A percentile compares a stretch with the other conserved stretches of the same genome.
Conservation (phyloP, 2,797 vertebrate genomes). For the Anableps anableps region DNA sequence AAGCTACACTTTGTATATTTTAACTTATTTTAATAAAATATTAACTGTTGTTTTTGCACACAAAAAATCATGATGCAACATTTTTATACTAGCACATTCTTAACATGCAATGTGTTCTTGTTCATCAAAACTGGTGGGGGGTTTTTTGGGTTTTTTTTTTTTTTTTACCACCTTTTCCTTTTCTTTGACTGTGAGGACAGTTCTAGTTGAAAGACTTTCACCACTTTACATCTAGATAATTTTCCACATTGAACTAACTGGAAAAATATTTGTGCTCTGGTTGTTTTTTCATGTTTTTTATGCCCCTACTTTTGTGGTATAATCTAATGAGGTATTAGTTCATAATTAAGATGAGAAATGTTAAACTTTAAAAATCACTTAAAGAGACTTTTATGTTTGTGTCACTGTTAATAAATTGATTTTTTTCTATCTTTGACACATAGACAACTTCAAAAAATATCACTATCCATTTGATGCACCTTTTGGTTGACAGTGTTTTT, state of each 20-base stretch:
- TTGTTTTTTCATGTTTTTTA: not conserved
- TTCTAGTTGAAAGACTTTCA: not conserved
- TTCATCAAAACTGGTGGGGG: not conserved
- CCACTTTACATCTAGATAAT: not conserved
- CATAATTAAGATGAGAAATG: not conserved
- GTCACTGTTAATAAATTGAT: conserved; percentile 10
- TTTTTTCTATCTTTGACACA: conserved; percentile 20
- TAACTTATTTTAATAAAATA: not conserved
- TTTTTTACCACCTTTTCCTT: not conserved
- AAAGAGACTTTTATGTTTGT: not conserved
- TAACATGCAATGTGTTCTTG: not conserved
- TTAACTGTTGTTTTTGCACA: not conserved
- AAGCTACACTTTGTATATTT: not conserved
- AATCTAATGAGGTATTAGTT: not conserved
- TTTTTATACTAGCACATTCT: not conserved
- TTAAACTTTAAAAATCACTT: not conserved
- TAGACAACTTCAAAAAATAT: too few relatives aligned
- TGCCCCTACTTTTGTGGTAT: not conserved
- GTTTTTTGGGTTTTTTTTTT: too few relatives aligned
- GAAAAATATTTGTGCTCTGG: not conserved
- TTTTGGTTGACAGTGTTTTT: conserved; percentile 7
- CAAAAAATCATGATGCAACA: not conserved
- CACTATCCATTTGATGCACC: conserved; percentile 16
- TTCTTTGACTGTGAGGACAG: not conserved
- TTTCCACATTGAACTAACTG: not conserved